phyloP scores from a whole-genome alignment of 2,797 vertebrate genomes.

The Momotus momota region DNA sequence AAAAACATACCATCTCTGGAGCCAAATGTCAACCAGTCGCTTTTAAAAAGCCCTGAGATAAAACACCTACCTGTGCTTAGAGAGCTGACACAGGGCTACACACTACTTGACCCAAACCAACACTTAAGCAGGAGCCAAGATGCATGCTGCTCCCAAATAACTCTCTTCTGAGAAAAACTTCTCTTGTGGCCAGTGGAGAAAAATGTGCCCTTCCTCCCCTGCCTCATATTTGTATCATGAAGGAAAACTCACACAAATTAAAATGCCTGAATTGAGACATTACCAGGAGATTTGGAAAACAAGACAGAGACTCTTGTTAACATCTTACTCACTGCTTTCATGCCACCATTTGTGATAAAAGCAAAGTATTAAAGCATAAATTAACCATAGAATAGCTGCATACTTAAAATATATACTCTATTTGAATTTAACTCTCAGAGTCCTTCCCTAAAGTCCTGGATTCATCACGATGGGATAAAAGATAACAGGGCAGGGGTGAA shows the following conservation, averaged over 20 bases:
- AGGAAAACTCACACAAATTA: conserved; percentile 8
- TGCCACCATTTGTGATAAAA: background rate
- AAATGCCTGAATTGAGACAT: background rate
- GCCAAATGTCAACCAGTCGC: conserved; percentile 52
- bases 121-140: background rate
- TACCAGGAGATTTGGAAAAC: background rate
- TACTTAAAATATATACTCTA: background rate
- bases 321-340: conserved; percentile 26
- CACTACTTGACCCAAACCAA: background rate
- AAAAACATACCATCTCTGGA: background rate
- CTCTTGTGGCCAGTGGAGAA: background rate
- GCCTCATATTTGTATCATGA: background rate
- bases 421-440: background rate
- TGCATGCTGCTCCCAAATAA: background rate
- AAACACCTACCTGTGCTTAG: background rate
- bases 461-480: background rate
- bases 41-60: background rate
- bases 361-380: conserved; percentile 24
- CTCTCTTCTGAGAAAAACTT: background rate
- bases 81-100: background rate
- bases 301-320: conserved; percentile 16
- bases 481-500: background rate
- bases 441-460: background rate
- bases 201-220: background rate
- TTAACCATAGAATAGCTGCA: background rate